Evolutionary conservation across 2,888 invertebrate species (phyloP).

Genomic region (Papilio demoleus): DNA sequence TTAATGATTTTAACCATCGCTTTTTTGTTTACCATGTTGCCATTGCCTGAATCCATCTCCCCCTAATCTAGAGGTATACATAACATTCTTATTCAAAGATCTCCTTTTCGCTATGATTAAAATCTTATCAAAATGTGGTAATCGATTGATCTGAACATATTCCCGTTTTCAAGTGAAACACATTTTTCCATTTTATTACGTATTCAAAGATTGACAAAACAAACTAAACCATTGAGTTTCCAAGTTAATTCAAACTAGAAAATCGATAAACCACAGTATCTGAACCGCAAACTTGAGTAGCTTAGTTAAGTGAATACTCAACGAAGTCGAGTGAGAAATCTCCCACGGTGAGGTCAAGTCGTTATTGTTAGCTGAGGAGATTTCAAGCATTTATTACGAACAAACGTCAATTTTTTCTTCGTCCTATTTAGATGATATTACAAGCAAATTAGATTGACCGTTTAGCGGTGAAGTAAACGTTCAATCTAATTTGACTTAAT

Average conservation of each 20-base stretch:
- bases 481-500: not conserved
- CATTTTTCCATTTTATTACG: not conserved
- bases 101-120: too few relatives aligned
- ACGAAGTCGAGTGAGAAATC: constrained; percentile 58
- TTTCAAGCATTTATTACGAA: constrained; percentile 9
- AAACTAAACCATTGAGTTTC: constrained; percentile 17
- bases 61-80: not conserved
- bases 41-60: not conserved
- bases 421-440: not conserved
- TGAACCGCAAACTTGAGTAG: constrained; percentile 47
- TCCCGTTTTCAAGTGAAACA: too few relatives aligned
- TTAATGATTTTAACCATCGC: not conserved
- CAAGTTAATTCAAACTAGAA: constrained; percentile 41
- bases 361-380: constrained; percentile 18
- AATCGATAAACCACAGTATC: constrained; percentile 46
- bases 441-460: not conserved
- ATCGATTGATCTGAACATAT: too few relatives aligned
- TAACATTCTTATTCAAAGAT: too few relatives aligned
- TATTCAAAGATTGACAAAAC: constrained; percentile 2
- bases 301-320: constrained; percentile 53
- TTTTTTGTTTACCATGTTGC: not conserved
- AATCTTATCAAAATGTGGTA: too few relatives aligned
- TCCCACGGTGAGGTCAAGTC: constrained; percentile 62
- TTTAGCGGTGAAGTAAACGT: not conserved
- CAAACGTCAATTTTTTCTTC: constrained; percentile 11